Evolutionary conservation across 2,113 vertebrate species (phyloP).

Genomic region (Patagioenas fasciata): DNA sequence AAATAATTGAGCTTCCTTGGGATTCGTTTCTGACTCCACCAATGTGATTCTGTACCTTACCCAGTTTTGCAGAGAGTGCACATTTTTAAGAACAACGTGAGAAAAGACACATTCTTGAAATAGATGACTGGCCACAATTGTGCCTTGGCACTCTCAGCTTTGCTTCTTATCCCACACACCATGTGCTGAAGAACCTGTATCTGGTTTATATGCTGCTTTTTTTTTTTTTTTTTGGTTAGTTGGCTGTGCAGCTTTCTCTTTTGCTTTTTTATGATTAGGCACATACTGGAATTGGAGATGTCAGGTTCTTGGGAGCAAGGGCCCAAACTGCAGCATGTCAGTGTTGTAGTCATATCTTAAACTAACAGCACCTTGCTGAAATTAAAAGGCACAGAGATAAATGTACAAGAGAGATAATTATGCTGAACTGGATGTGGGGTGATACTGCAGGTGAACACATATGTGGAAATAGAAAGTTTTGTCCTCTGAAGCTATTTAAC

Average conservation of each 20-base stretch:
- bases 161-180: background rate
- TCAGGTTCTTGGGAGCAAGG: background rate
- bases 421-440: background rate
- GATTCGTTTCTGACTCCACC: background rate
- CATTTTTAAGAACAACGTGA: background rate
- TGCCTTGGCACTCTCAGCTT: background rate
- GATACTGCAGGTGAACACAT: background rate
- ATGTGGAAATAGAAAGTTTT: background rate
- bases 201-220: background rate
- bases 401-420: background rate
- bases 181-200: background rate
- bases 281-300: background rate
- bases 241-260: background rate
- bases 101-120: background rate
- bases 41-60: background rate
- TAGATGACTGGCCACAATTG: background rate
- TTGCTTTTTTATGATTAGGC: background rate
- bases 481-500: background rate
- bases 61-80: background rate
- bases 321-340: background rate
- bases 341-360: background rate
- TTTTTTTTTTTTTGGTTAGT: background rate
- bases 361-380: background rate
- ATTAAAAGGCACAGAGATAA: background rate
- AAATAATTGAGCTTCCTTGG: rapidly evolving